Evolutionary conservation across 2,888 invertebrate species (phyloP).

Genomic region (Biston betularia): DNA sequence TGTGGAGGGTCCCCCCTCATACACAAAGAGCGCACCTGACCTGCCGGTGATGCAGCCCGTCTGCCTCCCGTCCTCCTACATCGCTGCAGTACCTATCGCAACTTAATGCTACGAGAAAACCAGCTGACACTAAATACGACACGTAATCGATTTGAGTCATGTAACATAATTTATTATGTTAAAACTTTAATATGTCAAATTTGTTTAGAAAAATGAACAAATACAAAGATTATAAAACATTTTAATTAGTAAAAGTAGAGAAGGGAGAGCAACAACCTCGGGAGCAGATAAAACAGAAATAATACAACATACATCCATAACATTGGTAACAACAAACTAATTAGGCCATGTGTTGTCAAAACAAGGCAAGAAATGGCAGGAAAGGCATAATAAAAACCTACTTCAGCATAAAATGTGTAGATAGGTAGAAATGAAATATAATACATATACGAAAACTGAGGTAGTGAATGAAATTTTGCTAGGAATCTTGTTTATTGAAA

Average conservation of each 20-base stretch:
- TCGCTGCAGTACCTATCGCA: slow-evolving; percentile 26
- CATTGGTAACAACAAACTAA: too few relatives aligned
- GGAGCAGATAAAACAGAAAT: neutral
- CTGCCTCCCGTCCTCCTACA: slow-evolving; percentile 47
- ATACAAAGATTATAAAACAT: neutral
- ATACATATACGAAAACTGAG: neutral
- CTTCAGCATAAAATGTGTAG: too few relatives aligned
- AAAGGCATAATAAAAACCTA: too few relatives aligned
- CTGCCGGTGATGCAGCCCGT: slow-evolving; percentile 57
- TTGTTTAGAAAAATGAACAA: neutral
- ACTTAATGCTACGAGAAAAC: slow-evolving; percentile 65
- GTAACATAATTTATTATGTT: neutral
- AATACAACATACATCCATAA: neutral
- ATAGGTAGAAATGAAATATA: too few relatives aligned
- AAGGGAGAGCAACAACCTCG: neutral
- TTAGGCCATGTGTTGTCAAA: too few relatives aligned
- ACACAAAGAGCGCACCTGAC: slow-evolving; percentile 76
- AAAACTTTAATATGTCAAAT: neutral
- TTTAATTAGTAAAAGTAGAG: neutral
- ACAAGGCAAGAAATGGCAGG: too few relatives aligned
- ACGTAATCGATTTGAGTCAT: slow-evolving; percentile 10
- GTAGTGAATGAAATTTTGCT: slow-evolving; percentile 16
- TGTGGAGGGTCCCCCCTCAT: slow-evolving; percentile 63
- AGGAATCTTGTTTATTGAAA: slow-evolving; percentile 21
- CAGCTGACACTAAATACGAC: slow-evolving; percentile 67